Base-by-base conservation (phyloP, 2,888 invertebrate genomes). In the Hedychridium roseum region DNA sequence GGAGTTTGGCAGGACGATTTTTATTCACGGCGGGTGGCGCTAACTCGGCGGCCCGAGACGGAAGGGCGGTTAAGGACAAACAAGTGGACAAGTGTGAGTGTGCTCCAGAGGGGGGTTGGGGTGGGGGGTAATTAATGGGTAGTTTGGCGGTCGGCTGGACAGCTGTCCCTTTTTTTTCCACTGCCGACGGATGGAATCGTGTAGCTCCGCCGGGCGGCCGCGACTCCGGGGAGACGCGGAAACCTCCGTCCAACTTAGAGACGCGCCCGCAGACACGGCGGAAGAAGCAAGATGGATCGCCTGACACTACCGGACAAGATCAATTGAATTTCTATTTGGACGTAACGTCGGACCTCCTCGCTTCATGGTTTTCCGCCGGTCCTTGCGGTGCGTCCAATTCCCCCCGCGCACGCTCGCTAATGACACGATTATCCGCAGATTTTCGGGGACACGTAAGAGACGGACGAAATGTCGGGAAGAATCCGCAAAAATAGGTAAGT, bases 241-340 rank as follows among this genome's bases (percentile, higher is more conserved):
- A 72, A 73, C 70, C 70, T 52, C 53, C 64, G 57, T 63, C 59
- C 52, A 55, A 60, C 54, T 55, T 59, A 60, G 57, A 59, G 61
- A 67, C 66, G 68, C 57, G 57, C 51, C 57, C 58, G 71, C 73
- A 72, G 73, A 67, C 70, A 62, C 79, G 80, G 80, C 81, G 81
- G 73, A 73, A 75, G 71, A 68, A 72, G 48, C 66, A 81, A 82
- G 82, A 83, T 80, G 79, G 79, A 82, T 82, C 73, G 79, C 76
- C 78, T 74, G 69, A 77, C 80, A 78, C 77, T 78, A 71, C 80
- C 75, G 79, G 80, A 81, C 81, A 80, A 82, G 81, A 82, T 82
- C 82, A 82, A 83, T 82, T 82, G 81, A 82, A 82, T 82, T 82
- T 81, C 80, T 81, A 81, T 82, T 80, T 80, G 60, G 61, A 64